phyloP scores from a whole-genome alignment of 2,113 vertebrate species.

The Cottus gobio region DNA sequence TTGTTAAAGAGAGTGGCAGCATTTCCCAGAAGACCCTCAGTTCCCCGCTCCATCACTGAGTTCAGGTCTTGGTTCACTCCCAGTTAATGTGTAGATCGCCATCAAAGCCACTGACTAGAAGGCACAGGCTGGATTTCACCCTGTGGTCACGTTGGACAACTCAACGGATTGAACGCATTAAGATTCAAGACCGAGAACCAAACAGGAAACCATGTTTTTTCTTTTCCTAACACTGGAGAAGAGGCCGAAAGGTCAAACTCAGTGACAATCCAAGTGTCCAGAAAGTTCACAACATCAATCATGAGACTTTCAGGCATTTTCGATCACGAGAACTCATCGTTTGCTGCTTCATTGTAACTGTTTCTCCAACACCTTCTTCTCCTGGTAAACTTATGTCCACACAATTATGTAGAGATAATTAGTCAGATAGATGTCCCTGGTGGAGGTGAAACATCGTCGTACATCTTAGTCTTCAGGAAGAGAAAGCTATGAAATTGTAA shows the following conservation, averaged over 20 bases:
- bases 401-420: background rate
- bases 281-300: background rate
- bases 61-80: slow-evolving; percentile 18
- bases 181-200: too few relatives aligned
- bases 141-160: background rate
- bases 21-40: background rate
- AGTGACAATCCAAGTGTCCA: background rate
- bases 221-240: background rate
- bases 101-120: slow-evolving; percentile 12
- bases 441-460: background rate
- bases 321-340: background rate
- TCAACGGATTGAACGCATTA: background rate
- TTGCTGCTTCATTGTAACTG: background rate
- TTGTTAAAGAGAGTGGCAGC: slow-evolving; percentile 11
- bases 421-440: background rate
- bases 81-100: slow-evolving; percentile 17
- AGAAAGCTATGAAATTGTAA: background rate
- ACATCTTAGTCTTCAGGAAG: background rate
- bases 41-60: slow-evolving; percentile 5
- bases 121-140: background rate
- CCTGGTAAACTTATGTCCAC: background rate
- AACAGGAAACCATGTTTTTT: background rate
- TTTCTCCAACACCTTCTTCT: background rate
- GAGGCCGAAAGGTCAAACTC: background rate
- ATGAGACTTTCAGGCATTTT: background rate